Evolutionary conservation across 1,140 invertebrate species (phyloP).

Genomic region (Hyposmocoma kahamanoa): DNA sequence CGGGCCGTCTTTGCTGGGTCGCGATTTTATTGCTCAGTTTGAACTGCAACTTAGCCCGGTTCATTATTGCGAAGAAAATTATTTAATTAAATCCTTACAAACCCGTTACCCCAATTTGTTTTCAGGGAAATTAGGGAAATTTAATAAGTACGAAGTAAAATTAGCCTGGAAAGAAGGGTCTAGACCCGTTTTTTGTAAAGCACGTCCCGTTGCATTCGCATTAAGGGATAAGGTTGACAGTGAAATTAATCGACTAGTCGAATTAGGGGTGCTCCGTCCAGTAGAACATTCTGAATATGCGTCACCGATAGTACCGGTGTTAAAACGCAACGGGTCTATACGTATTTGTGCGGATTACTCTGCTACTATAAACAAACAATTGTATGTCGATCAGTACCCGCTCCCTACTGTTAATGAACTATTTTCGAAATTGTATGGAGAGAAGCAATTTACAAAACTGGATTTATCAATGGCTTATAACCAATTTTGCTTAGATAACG

Average conservation of each 20-base stretch:
- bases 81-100: neutral
- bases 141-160: neutral
- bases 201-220: conserved; percentile 1
- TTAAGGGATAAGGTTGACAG: neutral
- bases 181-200: conserved; percentile 2
- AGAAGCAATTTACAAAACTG: conserved; percentile 16
- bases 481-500: conserved; percentile 6
- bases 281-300: neutral
- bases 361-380: neutral
- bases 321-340: neutral
- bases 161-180: neutral
- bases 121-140: neutral
- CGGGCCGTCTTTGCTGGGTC: neutral
- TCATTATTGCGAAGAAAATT: neutral
- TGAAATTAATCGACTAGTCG: neutral
- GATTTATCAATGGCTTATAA: conserved; percentile 16
- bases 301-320: conserved; percentile 1
- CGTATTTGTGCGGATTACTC: neutral
- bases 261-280: neutral
- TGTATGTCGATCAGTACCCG: neutral
- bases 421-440: conserved; percentile 3
- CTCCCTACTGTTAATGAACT: neutral
- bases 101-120: neutral
- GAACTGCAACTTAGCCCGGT: neutral
- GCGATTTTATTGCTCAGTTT: neutral